A percentile compares a stretch with the other conserved stretches of the same genome.
These are phyloP conservation scores for Brenthis daphne DNA, from an alignment of 2,888 invertebrate genomes.

Conservation along the genomic window DNA sequence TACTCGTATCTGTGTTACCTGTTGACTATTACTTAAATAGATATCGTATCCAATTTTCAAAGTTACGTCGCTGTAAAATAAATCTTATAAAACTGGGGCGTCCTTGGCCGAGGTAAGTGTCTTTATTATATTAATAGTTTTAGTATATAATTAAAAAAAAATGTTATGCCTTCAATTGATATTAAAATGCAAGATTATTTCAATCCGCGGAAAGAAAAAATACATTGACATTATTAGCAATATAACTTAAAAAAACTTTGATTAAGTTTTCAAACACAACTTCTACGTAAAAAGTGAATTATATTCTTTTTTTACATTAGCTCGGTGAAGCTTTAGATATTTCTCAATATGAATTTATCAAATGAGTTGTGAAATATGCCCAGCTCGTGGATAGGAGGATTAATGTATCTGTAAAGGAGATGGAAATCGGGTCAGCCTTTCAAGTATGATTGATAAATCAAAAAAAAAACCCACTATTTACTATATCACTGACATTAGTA, in stretches of 20 bases:
- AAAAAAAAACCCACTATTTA: conserved; percentile 11
- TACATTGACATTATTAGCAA: no score
- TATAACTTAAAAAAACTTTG: no score
- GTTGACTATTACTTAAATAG: conserved; percentile 74
- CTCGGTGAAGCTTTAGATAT: background rate
- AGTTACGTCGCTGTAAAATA: conserved; percentile 44
- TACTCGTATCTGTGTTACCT: conserved; percentile 79
- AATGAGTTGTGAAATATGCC: conserved; percentile 22
- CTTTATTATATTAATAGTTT: conserved; percentile 10
- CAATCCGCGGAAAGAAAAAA: no score
- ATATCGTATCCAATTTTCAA: conserved; percentile 64
- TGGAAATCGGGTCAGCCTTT: conserved; percentile 40
- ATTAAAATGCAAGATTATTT: no score
- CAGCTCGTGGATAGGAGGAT: conserved; percentile 22
- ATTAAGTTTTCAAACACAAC: no score
- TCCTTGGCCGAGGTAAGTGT: conserved; percentile 39
- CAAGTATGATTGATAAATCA: conserved; percentile 32
- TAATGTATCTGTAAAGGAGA: conserved; percentile 27
- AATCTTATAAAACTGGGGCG: conserved; percentile 19
- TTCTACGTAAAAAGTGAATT: background rate
- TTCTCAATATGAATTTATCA: conserved; percentile 3
- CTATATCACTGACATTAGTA: background rate
- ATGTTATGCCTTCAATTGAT: no score
- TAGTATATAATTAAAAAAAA: background rate
- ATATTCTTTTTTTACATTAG: background rate